These are phyloP conservation scores for Octodon degus DNA, from an alignment of 2,113 vertebrate species.

Conservation along the genomic window DNA sequence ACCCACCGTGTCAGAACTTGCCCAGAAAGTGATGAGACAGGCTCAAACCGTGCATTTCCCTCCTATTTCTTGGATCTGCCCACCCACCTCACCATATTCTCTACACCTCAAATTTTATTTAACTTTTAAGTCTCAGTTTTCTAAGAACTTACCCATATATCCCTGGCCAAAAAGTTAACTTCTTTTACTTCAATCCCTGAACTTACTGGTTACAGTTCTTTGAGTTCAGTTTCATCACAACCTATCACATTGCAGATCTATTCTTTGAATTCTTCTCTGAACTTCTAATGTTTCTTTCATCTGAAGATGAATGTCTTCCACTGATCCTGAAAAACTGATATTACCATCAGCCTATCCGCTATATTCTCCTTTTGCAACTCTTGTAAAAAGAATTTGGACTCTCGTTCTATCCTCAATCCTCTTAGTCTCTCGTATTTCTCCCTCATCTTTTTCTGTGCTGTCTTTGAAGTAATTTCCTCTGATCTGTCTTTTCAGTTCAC, in stretches of 20 bases:
- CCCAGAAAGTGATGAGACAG: neutral
- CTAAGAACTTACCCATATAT: neutral
- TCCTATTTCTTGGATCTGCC: neutral
- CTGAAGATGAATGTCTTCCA: neutral
- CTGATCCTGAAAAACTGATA: neutral
- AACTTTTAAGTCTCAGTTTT: slow-evolving; percentile 4
- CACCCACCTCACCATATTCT: neutral
- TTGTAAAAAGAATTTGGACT: neutral
- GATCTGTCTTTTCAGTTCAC: slow-evolving; percentile 45
- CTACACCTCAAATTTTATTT: slow-evolving; percentile 36
- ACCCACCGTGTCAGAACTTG: slow-evolving; percentile 19
- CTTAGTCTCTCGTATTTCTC: neutral
- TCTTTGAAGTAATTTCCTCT: neutral
- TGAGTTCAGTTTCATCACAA: neutral
- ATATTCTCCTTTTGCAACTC: neutral
- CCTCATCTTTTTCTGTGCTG: neutral
- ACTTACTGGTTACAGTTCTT: neutral
- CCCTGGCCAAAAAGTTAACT: neutral
- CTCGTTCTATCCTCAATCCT: neutral
- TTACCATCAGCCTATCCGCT: neutral
- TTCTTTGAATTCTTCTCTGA: neutral
- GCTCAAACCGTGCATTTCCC: neutral
- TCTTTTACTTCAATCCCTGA: neutral
- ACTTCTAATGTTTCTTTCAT: neutral
- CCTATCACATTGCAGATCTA: neutral